These are phyloP conservation scores for Helostoma temminkii DNA, from an alignment of 2,797 vertebrate species.

Conservation along the genomic window DNA sequence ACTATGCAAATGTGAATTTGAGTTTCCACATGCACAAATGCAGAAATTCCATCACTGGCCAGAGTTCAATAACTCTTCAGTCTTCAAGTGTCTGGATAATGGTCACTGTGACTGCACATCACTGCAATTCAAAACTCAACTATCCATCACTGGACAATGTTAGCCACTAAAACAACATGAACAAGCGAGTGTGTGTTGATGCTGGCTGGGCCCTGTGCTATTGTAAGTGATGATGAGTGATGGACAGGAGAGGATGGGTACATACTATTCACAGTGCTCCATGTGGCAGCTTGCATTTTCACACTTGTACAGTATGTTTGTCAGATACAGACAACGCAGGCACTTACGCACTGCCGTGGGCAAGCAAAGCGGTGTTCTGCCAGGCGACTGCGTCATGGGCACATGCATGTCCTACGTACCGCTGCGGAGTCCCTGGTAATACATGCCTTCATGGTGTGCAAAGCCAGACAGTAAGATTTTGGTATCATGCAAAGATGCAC, in stretches of 20 bases:
- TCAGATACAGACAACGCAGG: slow-evolving; percentile 76
- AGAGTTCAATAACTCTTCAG: slow-evolving; percentile 83
- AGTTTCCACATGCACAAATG: slow-evolving; percentile 77
- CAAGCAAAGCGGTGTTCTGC: slow-evolving; percentile 72
- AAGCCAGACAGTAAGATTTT: slow-evolving; percentile 63
- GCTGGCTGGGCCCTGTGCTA: slow-evolving; percentile 43
- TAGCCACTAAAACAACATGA: slow-evolving; percentile 73
- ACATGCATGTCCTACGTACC: slow-evolving; percentile 73
- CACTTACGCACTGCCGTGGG: slow-evolving; percentile 81
- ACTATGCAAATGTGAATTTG: slow-evolving; percentile 80
- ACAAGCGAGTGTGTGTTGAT: slow-evolving; percentile 54
- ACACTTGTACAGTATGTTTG: slow-evolving; percentile 78
- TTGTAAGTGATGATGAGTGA: slow-evolving; percentile 72
- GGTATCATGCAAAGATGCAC: slow-evolving; percentile 31
- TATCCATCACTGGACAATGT: slow-evolving; percentile 75
- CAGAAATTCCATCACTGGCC: slow-evolving; percentile 81
- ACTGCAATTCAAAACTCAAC: slow-evolving; percentile 78
- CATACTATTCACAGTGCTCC: slow-evolving; percentile 71
- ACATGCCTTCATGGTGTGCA: slow-evolving; percentile 51
- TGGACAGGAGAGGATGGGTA: slow-evolving; percentile 69
- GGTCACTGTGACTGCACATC: slow-evolving; percentile 79
- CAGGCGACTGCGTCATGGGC: slow-evolving; percentile 78
- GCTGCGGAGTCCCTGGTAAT: slow-evolving; percentile 67
- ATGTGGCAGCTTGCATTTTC: slow-evolving; percentile 75
- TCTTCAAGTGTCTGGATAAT: slow-evolving; percentile 84